Evolutionary conservation across 23 tunicate species (phyloP).

Genomic region (Ciona savignyi): DNA sequence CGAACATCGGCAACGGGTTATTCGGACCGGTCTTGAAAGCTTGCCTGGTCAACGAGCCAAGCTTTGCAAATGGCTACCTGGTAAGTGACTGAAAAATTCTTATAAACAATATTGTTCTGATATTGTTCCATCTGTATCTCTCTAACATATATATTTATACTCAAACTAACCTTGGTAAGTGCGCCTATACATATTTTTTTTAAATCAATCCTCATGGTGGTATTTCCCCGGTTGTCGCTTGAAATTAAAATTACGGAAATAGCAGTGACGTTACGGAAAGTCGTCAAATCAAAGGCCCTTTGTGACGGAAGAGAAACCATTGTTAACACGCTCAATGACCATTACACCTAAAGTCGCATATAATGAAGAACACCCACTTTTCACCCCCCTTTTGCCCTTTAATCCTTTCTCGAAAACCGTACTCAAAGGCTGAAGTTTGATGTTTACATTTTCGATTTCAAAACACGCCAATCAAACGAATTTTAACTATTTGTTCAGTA

Average conservation of each 20-base stretch:
- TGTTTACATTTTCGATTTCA: not conserved
- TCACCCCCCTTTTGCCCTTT: not conserved
- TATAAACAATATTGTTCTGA: no score
- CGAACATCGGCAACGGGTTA: slow-evolving; percentile 59
- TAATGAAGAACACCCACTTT: not conserved
- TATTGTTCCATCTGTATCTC: no score
- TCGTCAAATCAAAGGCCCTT: not conserved
- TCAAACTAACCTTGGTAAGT: no score
- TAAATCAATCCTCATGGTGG: no score
- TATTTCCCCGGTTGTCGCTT: not conserved
- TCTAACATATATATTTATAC: no score
- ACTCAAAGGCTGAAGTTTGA: not conserved
- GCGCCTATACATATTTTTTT: no score
- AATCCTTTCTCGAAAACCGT: no score
- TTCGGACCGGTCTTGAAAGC: slow-evolving; percentile 68
- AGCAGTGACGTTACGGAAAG: not conserved
- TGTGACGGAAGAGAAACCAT: not conserved
- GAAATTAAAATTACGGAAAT: not conserved
- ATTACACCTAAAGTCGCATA: not conserved
- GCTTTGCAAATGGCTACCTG: slow-evolving; percentile 30
- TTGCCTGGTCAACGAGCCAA: slow-evolving; percentile 25
- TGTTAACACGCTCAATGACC: not conserved
- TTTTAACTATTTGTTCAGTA: not conserved
- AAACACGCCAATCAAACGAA: not conserved
- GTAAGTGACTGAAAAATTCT: no score